Conservation (phyloP, 2,113 vertebrate species). For the Zosterops japonicus region DNA sequence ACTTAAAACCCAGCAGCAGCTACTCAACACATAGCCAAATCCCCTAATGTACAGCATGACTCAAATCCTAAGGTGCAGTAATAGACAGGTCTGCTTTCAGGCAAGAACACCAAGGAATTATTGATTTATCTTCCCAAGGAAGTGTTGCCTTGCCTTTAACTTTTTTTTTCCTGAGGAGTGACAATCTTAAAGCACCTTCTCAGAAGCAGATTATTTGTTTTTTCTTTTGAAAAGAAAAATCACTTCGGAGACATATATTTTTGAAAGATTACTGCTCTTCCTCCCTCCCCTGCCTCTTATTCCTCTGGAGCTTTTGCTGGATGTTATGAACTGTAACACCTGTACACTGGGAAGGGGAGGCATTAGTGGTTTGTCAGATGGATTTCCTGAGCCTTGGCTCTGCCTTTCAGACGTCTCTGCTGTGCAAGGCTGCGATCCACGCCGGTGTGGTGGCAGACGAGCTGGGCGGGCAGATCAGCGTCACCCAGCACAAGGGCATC, state of each 20-base stretch:
- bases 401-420: conserved; percentile 82
- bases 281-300: not conserved
- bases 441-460: conserved; percentile 82
- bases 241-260: not conserved
- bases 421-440: conserved; percentile 87
- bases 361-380: not conserved
- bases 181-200: not conserved
- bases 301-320: not conserved
- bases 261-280: not conserved
- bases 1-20: not conserved
- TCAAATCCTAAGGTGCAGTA: not conserved
- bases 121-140: not conserved
- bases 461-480: conserved; percentile 80
- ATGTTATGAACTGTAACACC: not conserved
- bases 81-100: not conserved
- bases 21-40: not conserved
- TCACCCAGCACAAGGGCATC: conserved; percentile 78
- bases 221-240: not conserved
- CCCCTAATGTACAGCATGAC: not conserved
- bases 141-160: not conserved
- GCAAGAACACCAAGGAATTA: not conserved
- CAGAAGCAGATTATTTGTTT: not conserved
- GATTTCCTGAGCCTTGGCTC: not conserved
- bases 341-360: not conserved
- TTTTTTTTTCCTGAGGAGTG: not conserved